phyloP scores from a whole-genome alignment of 2,797 vertebrate species.

The Lagothrix lagotricha region DNA sequence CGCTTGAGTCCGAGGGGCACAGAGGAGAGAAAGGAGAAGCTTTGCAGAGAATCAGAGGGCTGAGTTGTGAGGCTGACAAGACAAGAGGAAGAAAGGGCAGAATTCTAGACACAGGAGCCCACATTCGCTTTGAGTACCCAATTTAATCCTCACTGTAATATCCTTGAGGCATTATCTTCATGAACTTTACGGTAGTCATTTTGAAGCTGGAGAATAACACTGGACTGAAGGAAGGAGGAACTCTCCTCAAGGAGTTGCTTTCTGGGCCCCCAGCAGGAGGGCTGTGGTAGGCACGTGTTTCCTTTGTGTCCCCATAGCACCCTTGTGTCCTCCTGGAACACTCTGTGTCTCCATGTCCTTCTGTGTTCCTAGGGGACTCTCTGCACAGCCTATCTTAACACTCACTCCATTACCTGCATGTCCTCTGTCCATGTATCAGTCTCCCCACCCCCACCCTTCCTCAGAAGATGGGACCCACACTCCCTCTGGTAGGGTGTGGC shows the following conservation, averaged over 20 bases:
- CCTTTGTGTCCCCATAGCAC: not conserved
- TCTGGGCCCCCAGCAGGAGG: not conserved
- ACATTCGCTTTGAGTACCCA: not conserved
- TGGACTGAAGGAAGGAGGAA: not conserved
- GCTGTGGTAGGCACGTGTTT: rapidly evolving
- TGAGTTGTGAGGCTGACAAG: not conserved
- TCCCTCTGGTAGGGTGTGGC: not conserved
- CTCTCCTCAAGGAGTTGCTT: not conserved
- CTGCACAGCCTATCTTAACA: not conserved
- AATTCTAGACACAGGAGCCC: not conserved
- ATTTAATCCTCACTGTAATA: not conserved
- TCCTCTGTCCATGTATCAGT: not conserved
- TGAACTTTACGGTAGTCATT: not conserved
- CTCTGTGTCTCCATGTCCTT: not conserved
- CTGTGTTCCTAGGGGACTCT: not conserved
- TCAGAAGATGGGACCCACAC: too few relatives aligned
- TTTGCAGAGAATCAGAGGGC: not conserved
- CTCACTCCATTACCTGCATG: not conserved
- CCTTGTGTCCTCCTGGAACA: not conserved
- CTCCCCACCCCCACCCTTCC: too few relatives aligned
- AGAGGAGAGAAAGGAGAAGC: not conserved
- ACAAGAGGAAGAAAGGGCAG: not conserved
- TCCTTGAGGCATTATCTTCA: not conserved
- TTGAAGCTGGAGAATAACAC: not conserved
- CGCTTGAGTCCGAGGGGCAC: not conserved